These are phyloP conservation scores for Goniozus legneri DNA, from an alignment of 1,140 invertebrate genomes.

Conservation along the genomic window DNA sequence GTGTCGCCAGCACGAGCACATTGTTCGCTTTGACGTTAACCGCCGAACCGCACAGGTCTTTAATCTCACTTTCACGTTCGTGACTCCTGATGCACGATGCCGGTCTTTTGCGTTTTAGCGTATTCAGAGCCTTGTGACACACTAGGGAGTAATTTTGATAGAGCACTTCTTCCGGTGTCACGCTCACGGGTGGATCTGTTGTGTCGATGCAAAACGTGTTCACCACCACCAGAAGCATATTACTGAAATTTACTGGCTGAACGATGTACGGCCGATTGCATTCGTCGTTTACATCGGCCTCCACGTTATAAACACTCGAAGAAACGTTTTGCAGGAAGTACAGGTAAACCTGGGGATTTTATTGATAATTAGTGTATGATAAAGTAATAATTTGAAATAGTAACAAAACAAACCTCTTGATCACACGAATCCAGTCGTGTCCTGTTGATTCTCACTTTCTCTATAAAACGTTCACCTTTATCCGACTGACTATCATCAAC, in stretches of 20 bases:
- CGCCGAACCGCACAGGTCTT: constrained; percentile 45
- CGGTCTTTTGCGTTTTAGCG: constrained; percentile 62
- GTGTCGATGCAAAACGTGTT: constrained; percentile 59
- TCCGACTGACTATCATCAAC: constrained; percentile 46
- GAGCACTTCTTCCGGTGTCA: constrained; percentile 61
- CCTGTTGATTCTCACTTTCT: constrained; percentile 66
- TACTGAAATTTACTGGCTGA: constrained; percentile 76
- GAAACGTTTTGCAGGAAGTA: constrained; percentile 45
- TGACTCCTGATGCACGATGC: constrained; percentile 67
- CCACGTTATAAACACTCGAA: constrained; percentile 32
- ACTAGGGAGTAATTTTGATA: constrained; percentile 62
- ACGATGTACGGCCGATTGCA: constrained; percentile 70
- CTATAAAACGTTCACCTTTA: constrained; percentile 59
- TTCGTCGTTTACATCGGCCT: constrained; percentile 37
- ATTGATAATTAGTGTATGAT: neutral
- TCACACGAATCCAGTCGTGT: constrained; percentile 78
- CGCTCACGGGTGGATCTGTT: constrained; percentile 40
- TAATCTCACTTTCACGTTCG: constrained; percentile 62
- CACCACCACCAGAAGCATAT: constrained; percentile 79
- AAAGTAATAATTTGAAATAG: too few species aligned
- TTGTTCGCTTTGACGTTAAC: constrained; percentile 25
- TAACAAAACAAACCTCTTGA: constrained; percentile 56
- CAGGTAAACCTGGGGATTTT: constrained; percentile 36
- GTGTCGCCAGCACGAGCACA: too few species aligned
- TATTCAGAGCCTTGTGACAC: constrained; percentile 61